phyloP scores from a whole-genome alignment of 2,113 vertebrate species.

The Rhabdornis inornatus region DNA sequence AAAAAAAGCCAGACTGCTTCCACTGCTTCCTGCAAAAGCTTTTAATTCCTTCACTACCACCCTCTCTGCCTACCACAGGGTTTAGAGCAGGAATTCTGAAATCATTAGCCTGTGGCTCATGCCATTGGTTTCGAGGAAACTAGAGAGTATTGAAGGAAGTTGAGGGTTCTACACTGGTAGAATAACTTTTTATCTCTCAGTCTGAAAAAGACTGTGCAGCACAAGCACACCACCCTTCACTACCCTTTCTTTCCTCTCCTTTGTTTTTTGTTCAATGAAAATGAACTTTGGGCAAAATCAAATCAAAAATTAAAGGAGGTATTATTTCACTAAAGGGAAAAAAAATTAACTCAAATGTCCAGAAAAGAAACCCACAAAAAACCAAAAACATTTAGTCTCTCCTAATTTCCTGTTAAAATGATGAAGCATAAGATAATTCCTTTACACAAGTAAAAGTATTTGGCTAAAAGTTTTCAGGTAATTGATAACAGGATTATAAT shows the following conservation, averaged over 20 bases:
- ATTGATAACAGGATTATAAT: neutral
- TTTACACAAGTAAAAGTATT: neutral
- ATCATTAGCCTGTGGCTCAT: neutral
- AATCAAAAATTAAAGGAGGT: neutral
- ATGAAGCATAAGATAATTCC: neutral
- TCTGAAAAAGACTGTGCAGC: neutral
- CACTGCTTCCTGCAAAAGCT: neutral
- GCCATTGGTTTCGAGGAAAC: neutral
- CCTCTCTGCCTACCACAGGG: accelerated
- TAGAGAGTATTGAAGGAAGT: neutral
- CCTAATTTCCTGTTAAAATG: neutral
- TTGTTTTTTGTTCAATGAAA: neutral
- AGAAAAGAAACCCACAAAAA: neutral
- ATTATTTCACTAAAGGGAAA: neutral
- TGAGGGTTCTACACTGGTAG: accelerated
- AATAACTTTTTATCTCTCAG: neutral
- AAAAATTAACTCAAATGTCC: neutral
- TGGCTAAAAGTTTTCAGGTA: neutral
- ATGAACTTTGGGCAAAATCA: neutral
- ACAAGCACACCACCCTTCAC: neutral
- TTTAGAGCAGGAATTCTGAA: neutral
- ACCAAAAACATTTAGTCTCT: neutral
- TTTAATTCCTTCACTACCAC: neutral
- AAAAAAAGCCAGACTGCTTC: neutral
- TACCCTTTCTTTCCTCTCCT: accelerated